A percentile compares a stretch with the other conserved stretches of the same genome.
Conservation (phyloP, 1,140 invertebrate species). For the Lethrus apterus region DNA sequence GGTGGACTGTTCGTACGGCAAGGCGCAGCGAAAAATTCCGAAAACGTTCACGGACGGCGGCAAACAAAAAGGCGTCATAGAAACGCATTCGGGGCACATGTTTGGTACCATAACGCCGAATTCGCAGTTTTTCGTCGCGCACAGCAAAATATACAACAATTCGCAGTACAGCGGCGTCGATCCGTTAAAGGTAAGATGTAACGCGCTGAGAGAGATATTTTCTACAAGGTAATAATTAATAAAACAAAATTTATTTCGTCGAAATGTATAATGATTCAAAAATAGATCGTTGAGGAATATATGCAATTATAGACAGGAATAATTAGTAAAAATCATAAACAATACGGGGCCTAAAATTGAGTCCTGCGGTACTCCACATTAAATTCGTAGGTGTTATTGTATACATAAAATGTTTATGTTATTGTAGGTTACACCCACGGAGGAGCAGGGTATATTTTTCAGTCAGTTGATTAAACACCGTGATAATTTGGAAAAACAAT, state of each 20-base stretch:
- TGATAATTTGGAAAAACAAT: slow-evolving; percentile 11
- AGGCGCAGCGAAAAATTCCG: slow-evolving; percentile 1
- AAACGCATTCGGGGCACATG: slow-evolving; percentile 33
- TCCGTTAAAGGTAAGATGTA: slow-evolving; percentile 7
- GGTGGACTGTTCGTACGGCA: slow-evolving; percentile 28
- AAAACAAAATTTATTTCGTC: too few species aligned
- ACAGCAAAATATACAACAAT: slow-evolving; percentile 14
- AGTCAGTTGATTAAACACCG: slow-evolving; percentile 13
- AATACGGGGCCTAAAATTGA: too few species aligned
- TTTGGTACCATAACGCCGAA: slow-evolving; percentile 35
- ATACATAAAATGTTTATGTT: too few species aligned
- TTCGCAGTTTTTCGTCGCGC: slow-evolving; percentile 24
- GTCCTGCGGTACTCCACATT: too few species aligned
- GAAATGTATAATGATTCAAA: too few species aligned
- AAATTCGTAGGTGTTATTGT: too few species aligned
- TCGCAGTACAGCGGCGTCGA: slow-evolving; percentile 2
- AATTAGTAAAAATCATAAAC: too few species aligned
- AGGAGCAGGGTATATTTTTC: slow-evolving; percentile 9
- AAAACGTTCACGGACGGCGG: slow-evolving; percentile 1
- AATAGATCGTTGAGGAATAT: too few species aligned
- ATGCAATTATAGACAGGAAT: too few species aligned
- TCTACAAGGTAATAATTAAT: too few species aligned
- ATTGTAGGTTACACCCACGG: too few species aligned
- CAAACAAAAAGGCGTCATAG: slow-evolving; percentile 28
- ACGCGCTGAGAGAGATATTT: too few species aligned